Percentiles rank a stretch among this genome's conserved stretches.
phyloP scores from a whole-genome alignment of 2,797 vertebrate genomes.

The Australoheros facetus region DNA sequence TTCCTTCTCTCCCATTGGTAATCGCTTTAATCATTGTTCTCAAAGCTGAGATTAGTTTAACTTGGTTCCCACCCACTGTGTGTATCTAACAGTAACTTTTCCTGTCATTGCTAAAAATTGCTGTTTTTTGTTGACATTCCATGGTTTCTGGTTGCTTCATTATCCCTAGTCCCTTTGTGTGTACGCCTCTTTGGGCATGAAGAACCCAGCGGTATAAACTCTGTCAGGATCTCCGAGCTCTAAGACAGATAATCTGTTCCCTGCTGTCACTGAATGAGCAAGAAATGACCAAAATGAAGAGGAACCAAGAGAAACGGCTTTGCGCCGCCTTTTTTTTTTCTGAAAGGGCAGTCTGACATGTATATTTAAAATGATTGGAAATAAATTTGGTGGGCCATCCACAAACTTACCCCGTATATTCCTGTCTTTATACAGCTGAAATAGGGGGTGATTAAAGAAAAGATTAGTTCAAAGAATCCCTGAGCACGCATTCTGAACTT shows the following conservation, averaged over 20 bases:
- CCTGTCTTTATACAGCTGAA: not conserved
- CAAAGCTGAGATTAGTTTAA: not conserved
- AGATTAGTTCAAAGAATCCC: not conserved
- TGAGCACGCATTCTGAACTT: slow-evolving; percentile 25
- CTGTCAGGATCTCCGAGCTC: not conserved
- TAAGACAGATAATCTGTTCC: not conserved
- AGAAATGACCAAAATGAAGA: not conserved
- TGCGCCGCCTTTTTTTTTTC: not conserved
- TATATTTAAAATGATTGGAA: not conserved
- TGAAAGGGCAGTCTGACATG: not conserved
- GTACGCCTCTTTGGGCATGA: not conserved
- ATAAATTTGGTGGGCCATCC: not conserved
- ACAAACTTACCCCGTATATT: slow-evolving; percentile 34
- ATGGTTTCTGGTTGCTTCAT: not conserved
- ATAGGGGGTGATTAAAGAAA: not conserved
- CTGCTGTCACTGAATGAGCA: not conserved
- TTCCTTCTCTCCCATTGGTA: not conserved
- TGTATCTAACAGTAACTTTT: not conserved
- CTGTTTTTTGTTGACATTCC: not conserved
- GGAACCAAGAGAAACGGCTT: not conserved
- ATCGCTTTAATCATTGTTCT: not conserved
- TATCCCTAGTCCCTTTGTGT: not conserved
- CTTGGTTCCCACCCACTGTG: not conserved
- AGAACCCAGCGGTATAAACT: not conserved
- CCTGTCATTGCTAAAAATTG: not conserved